Evolutionary conservation across 2,797 vertebrate species (phyloP), one percentile per base, ranked within the genome.

Genomic region (Sebastes hubbsi): DNA sequence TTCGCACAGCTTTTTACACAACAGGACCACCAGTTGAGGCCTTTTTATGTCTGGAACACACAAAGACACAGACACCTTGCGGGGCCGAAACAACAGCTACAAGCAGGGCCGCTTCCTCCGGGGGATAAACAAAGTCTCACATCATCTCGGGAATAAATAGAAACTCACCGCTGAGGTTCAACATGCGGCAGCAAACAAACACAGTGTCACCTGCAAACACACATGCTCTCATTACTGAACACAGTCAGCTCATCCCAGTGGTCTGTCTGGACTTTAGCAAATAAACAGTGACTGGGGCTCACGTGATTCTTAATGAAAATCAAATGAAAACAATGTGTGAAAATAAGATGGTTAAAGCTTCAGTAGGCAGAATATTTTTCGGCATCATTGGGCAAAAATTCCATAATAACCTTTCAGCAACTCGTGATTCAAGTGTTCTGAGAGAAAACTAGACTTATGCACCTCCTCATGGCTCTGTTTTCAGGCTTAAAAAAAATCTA

Each of bases 31-130:
- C 32, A 32, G 42, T 56, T 58, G 8, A 32, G 59, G 12, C 56
- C 14, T 14, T 72, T 80, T 88, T 84, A 88, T 88, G 61, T 2
- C 81, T 2, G 20, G 25, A 71, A 59, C 12, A 22, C 70, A 58
- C 5, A 4, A 42, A 63, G 68, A 73, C 78, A 29, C 46, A 11
- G 64, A 66, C 22, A 14, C 79, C 64, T 46, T 4, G 11, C 52
- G 7, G 72, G 49, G 30, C 24, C 5, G 9, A 67, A 69, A 77
- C 69, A 76, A 58, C 52, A 59, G 74, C 55, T 25, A 32, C 82
- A 20, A 2, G 55, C 69, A 1, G 64, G n/a, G 70, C 25, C 2
- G 11, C 66, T 54, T 46, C 4, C 1, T 46, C 80, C 16, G 18
- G 24, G 32, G 55, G 32, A 61, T 12, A 42, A 68, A 83, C 18